Conservation (phyloP, 2,888 invertebrate genomes). For the Drosophila borborema region DNA sequence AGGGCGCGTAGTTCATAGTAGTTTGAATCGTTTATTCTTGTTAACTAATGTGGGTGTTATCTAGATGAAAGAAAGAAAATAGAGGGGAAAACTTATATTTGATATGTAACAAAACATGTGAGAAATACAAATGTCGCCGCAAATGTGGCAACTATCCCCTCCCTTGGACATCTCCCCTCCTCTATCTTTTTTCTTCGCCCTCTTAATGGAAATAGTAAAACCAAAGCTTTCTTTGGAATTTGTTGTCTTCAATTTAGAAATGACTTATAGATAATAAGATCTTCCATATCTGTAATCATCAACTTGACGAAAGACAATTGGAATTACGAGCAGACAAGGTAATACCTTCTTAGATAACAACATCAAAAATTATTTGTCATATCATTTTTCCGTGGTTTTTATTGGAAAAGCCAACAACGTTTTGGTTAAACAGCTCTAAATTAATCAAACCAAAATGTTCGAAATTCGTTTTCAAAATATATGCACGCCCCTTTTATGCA, state of each 20-base stretch:
- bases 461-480: conserved; percentile 61
- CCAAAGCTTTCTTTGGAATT: conserved; percentile 22
- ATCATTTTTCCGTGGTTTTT: neutral
- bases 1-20: neutral
- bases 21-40: conserved; percentile 55
- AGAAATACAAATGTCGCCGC: conserved; percentile 63
- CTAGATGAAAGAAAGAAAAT: conserved; percentile 20
- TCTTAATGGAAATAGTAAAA: conserved; percentile 41
- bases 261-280: conserved; percentile 60
- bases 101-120: conserved; percentile 70
- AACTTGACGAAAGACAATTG: conserved; percentile 44
- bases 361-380: conserved; percentile 1
- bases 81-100: conserved; percentile 34
- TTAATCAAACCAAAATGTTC: conserved; percentile 46
- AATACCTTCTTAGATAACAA: conserved; percentile 48
- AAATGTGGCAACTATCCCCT: conserved; percentile 41
- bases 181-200: neutral
- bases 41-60: conserved; percentile 72
- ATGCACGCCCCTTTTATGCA: conserved; percentile 52
- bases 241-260: conserved; percentile 62
- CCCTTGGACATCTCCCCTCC: neutral
- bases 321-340: conserved; percentile 60
- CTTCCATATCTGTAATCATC: conserved; percentile 11
- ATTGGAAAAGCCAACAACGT: conserved; percentile 2
- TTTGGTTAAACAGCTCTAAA: conserved; percentile 26